A percentile compares a stretch with the other conserved stretches of the same genome.
Conservation (phyloP, 2,113 vertebrate genomes). For the Cygnus atratus region DNA sequence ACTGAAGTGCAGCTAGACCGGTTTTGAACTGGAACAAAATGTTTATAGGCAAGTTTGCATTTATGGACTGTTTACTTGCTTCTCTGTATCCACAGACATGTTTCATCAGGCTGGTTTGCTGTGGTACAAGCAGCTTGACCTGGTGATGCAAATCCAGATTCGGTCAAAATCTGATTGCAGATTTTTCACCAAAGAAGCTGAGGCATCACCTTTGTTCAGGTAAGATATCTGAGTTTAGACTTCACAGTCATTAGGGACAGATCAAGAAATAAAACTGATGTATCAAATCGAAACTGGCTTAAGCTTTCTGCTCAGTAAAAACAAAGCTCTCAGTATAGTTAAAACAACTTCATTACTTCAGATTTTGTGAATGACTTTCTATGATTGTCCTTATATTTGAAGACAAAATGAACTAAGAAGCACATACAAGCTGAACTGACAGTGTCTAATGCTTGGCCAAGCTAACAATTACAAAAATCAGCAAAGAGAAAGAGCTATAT, state of each 20-base stretch:
- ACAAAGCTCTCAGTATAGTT: accelerated
- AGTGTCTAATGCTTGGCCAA: neutral
- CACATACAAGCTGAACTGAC: neutral
- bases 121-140: neutral
- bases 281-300: neutral
- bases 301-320: neutral
- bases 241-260: neutral
- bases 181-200: neutral
- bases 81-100: neutral
- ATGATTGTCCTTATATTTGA: neutral
- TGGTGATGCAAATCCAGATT: neutral
- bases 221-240: neutral
- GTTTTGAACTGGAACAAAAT: neutral
- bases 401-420: neutral
- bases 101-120: accelerated
- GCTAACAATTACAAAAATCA: neutral
- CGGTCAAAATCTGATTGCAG: neutral
- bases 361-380: neutral
- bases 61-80: neutral
- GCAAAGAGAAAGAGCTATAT: neutral
- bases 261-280: neutral
- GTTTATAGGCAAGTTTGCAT: neutral
- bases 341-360: neutral
- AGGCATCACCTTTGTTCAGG: neutral
- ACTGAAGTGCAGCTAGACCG: neutral